Conservation (phyloP, 2,113 vertebrate species). For the Azemiops feae region DNA sequence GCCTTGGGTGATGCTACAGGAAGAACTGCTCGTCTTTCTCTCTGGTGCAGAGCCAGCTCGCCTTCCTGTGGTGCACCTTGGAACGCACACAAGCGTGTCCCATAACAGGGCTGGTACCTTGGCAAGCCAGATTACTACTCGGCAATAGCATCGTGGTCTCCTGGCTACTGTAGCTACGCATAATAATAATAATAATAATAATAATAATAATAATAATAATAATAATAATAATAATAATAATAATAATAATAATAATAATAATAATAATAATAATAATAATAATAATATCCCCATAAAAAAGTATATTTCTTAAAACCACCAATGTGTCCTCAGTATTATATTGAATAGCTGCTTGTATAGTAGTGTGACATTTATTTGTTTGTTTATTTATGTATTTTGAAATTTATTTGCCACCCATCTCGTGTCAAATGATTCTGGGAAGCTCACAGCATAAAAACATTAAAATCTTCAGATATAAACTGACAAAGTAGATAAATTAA, state of each 20-base stretch:
- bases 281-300: not conserved
- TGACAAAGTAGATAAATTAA: not conserved
- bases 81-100: not conserved
- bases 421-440: too few species aligned
- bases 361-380: not conserved
- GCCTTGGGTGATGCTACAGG: not conserved
- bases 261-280: not conserved
- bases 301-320: slow-evolving; percentile 3
- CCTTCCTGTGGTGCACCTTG: not conserved
- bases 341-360: not conserved
- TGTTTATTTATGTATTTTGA: too few species aligned
- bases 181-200: not conserved
- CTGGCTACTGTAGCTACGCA: not conserved
- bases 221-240: too few species aligned
- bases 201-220: not conserved
- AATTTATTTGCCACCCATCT: not conserved
- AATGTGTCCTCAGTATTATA: not conserved
- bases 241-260: not conserved
- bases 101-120: not conserved
- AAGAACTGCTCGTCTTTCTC: not conserved
- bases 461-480: not conserved
- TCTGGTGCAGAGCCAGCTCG: not conserved
- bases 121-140: not conserved
- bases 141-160: not conserved
- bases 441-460: not conserved